Conservation (phyloP, 2,888 invertebrate species). For the Drepana falcataria region DNA sequence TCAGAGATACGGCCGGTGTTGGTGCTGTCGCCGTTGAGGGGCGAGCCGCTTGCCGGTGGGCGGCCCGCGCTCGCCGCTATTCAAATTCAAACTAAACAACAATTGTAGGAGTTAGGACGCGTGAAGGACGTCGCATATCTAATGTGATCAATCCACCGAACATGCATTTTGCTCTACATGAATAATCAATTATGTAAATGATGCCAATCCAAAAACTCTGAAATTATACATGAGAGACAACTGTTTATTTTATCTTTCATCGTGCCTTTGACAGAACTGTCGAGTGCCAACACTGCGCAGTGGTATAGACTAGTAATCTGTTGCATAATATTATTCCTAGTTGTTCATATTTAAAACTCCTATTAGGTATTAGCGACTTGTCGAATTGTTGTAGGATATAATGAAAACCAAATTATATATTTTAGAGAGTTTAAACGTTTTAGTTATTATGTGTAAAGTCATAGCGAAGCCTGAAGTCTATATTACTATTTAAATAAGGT, state of each 20-base stretch:
- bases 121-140: slow-evolving; percentile 76
- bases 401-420: slow-evolving; percentile 78
- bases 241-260: slow-evolving; percentile 35
- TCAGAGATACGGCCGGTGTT: slow-evolving; percentile 12
- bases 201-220: slow-evolving; percentile 62
- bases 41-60: slow-evolving; percentile 54
- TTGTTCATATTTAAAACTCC: slow-evolving; percentile 76
- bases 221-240: slow-evolving; percentile 40
- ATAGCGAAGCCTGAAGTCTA: slow-evolving; percentile 75
- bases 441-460: slow-evolving; percentile 74
- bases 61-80: slow-evolving; percentile 61
- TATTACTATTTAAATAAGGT: slow-evolving; percentile 74
- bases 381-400: slow-evolving; percentile 74
- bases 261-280: slow-evolving; percentile 26
- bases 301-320: slow-evolving; percentile 67
- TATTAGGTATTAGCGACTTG: slow-evolving; percentile 73
- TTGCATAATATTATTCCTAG: slow-evolving; percentile 76
- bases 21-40: slow-evolving; percentile 46
- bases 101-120: slow-evolving; percentile 77
- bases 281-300: slow-evolving; percentile 56
- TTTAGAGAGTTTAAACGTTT: slow-evolving; percentile 75
- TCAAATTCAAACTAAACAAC: slow-evolving; percentile 73
- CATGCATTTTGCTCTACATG: slow-evolving; percentile 71
- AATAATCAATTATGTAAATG: slow-evolving; percentile 78
- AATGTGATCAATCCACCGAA: slow-evolving; percentile 66